phyloP scores from a whole-genome alignment of 1,140 invertebrate genomes.

The Halesus radiatus region DNA sequence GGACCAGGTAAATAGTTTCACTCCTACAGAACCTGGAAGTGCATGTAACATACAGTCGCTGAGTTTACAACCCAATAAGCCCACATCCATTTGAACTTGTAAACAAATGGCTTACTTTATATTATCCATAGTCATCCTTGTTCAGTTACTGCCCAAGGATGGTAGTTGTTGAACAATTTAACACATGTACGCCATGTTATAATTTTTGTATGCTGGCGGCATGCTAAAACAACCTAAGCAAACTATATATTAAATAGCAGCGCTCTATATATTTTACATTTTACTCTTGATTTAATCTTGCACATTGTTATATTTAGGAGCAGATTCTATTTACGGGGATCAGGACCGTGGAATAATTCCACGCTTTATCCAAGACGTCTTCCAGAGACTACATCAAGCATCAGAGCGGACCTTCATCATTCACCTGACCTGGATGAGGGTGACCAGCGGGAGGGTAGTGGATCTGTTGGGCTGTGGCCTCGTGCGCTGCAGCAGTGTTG shows the following conservation, averaged over 20 bases:
- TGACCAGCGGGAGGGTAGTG: constrained; percentile 71
- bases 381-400: constrained; percentile 74
- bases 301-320: constrained; percentile 64
- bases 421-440: constrained; percentile 77
- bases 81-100: too few relatives aligned
- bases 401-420: constrained; percentile 73
- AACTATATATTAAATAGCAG: too few relatives aligned
- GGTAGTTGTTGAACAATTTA: neutral
- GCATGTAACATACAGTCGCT: too few relatives aligned
- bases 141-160: too few relatives aligned
- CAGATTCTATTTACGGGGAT: constrained; percentile 77
- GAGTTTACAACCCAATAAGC: too few relatives aligned
- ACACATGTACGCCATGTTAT: neutral
- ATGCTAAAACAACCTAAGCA: neutral
- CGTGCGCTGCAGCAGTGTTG: constrained; percentile 69
- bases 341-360: constrained; percentile 83
- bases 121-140: too few relatives aligned
- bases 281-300: neutral
- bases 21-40: too few relatives aligned
- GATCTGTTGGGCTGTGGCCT: constrained; percentile 72
- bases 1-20: constrained; percentile 77
- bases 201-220: neutral
- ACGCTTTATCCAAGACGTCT: constrained; percentile 81
- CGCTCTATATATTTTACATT: too few relatives aligned
- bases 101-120: too few relatives aligned